Evolutionary conservation across 2,113 vertebrate species (phyloP), one percentile per base, ranked within the genome.

Genomic region (Carassius auratus): DNA sequence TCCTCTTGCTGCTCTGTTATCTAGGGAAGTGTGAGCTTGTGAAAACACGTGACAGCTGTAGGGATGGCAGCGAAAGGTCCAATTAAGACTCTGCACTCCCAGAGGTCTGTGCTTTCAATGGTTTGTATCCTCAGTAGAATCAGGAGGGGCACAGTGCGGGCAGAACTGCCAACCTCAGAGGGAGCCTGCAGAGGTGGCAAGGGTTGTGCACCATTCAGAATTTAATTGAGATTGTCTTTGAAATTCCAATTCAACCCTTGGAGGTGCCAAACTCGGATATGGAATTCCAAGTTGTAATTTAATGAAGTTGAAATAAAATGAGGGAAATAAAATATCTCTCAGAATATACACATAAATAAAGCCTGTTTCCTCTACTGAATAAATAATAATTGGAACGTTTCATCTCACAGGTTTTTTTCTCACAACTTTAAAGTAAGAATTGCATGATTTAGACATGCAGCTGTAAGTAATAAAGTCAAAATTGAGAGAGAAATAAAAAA

Each of bases 151-250:
- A 86, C 79, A 78, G 33, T 68, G 71, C 57, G 64, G 88, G 79
- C 57, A 87, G 81, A 89, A 68, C 62, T 88, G 50, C 71, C 85
- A 88, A 89, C 88, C 85, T 91, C 75, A 71, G 75, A 81, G 69
- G 86, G 36, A 81, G 84, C 86, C 71, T 84, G 84, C 64, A 87
- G 64, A 88, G 85, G 87, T 86, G 85, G 85, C 77, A 17, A 88
- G 38, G 50, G 85, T 8, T 14, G 87, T 91, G 23, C 12, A 9
- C 23, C 23, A 69, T 21, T 69, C 23, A 50, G 13, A 69, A 52
- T 36, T 50, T 30, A 50, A 76, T 76, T 76, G 5, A 50, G 73
- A 26, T 52, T 23, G 12, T 17, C n/a, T 76, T 52, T 52, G 7
- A 52, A 52, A 76, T 17, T 17, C 6, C 48, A 76, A 2, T 30